phyloP scores from a whole-genome alignment of 1,140 invertebrate genomes.

The Hyposmocoma kahamanoa region DNA sequence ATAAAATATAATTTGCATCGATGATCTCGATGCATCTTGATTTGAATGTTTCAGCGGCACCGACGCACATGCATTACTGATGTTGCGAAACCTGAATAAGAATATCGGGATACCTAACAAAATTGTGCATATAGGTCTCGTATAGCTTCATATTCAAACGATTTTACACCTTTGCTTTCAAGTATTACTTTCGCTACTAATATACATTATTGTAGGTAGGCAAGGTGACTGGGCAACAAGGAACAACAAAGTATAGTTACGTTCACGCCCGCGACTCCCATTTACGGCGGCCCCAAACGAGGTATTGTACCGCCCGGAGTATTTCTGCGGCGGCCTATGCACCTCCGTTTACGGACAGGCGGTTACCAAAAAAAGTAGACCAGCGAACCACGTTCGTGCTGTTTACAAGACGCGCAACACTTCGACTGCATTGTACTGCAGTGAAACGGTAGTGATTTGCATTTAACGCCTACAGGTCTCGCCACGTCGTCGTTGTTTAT shows the following conservation, averaged over 20 bases:
- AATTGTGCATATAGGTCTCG: constrained; percentile 19
- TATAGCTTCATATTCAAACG: no score
- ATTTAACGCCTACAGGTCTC: constrained; percentile 58
- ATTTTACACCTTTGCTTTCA: no score
- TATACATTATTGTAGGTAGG: constrained; percentile 29
- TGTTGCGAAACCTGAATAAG: constrained; percentile 22
- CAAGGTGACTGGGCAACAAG: constrained; percentile 36
- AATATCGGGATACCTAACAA: constrained; percentile 17
- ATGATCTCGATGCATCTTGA: constrained; percentile 42
- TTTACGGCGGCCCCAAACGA: constrained; percentile 49
- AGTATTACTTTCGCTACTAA: constrained; percentile 28
- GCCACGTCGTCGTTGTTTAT: constrained; percentile 11
- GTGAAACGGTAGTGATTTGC: constrained; percentile 64
- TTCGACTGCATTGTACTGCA: constrained; percentile 57
- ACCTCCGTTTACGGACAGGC: constrained; percentile 55
- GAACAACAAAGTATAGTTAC: constrained; percentile 37
- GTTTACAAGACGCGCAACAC: constrained; percentile 66
- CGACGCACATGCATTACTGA: constrained; percentile 19
- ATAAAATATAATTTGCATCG: constrained; percentile 63
- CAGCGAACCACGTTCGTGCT: constrained; percentile 52
- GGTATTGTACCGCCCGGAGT: constrained; percentile 52
- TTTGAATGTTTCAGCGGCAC: constrained; percentile 42
- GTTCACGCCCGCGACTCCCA: constrained; percentile 41
- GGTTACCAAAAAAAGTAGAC: constrained; percentile 71
- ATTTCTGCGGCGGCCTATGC: constrained; percentile 62